Percentiles rank a stretch among this genome's conserved stretches.
These are phyloP conservation scores for Pampusana beccarii DNA, from an alignment of 2,113 vertebrate species.

Conservation along the genomic window DNA sequence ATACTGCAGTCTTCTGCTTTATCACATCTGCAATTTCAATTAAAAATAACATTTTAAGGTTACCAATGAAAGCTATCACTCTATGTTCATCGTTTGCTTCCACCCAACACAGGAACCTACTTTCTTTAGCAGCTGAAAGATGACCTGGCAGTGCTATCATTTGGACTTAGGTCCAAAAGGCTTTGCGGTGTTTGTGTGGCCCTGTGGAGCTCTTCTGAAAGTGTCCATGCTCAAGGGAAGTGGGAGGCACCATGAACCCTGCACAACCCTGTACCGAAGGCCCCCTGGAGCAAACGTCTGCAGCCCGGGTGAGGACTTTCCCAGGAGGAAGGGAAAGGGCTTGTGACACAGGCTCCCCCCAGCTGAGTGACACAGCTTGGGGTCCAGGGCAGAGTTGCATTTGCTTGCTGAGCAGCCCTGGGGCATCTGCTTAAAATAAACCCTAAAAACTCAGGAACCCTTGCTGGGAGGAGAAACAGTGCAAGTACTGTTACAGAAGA, in stretches of 20 bases:
- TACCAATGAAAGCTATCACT: neutral
- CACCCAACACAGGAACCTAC: neutral
- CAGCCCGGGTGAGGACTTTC: neutral
- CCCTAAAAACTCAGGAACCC: neutral
- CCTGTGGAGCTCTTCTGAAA: neutral
- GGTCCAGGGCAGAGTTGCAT: neutral
- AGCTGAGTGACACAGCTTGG: neutral
- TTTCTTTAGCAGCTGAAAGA: neutral
- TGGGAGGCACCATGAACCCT: neutral
- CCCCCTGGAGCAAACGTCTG: neutral
- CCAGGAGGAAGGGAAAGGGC: neutral
- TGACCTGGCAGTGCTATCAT: neutral
- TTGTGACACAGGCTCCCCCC: neutral
- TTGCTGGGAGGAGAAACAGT: rapidly evolving
- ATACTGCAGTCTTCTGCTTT: neutral
- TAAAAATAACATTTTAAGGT: neutral
- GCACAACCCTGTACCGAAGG: too few relatives aligned
- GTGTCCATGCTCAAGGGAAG: neutral
- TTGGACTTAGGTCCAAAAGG: neutral
- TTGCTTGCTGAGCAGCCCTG: neutral
- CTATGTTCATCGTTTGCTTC: neutral
- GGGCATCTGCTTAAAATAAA: neutral
- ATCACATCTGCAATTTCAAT: neutral
- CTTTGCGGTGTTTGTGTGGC: neutral
- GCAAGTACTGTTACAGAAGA: neutral